A percentile compares a stretch with the other conserved stretches of the same genome.
These are phyloP conservation scores for Nannospalax galili DNA, from an alignment of 2,113 vertebrate species.

Conservation along the genomic window DNA sequence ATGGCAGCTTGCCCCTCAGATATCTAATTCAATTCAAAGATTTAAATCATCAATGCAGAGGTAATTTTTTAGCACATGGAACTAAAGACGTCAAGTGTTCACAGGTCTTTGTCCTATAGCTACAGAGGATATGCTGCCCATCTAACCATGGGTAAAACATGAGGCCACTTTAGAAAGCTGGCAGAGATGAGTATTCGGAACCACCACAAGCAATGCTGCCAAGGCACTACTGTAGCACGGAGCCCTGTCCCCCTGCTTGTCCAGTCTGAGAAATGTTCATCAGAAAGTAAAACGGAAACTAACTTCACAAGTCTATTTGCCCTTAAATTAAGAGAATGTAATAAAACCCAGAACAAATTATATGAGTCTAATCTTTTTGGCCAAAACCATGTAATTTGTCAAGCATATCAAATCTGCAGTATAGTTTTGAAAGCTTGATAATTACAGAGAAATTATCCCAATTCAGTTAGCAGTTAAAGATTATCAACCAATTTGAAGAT, in stretches of 20 bases:
- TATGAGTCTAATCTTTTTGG: background rate
- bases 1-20: conserved; percentile 43
- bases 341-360: conserved; percentile 37
- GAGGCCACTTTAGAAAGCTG: background rate
- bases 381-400: background rate
- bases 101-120: background rate
- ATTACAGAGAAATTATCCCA: background rate
- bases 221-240: background rate
- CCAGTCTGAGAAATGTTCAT: background rate
- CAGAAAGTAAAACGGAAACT: background rate
- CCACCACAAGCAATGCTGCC: background rate
- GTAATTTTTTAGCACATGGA: conserved; percentile 1
- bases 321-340: conserved; percentile 25
- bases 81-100: conserved; percentile 1
- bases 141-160: background rate
- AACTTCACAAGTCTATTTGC: background rate
- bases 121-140: background rate
- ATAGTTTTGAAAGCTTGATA: conserved; percentile 37
- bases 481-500: background rate
- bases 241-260: background rate
- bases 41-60: conserved; percentile 55
- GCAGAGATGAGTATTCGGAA: background rate
- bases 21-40: conserved; percentile 60
- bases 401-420: background rate
- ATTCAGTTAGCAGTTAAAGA: background rate